These are phyloP conservation scores for Hirudo medicinalis DNA, from an alignment of 1,140 invertebrate genomes.

Conservation along the genomic window DNA sequence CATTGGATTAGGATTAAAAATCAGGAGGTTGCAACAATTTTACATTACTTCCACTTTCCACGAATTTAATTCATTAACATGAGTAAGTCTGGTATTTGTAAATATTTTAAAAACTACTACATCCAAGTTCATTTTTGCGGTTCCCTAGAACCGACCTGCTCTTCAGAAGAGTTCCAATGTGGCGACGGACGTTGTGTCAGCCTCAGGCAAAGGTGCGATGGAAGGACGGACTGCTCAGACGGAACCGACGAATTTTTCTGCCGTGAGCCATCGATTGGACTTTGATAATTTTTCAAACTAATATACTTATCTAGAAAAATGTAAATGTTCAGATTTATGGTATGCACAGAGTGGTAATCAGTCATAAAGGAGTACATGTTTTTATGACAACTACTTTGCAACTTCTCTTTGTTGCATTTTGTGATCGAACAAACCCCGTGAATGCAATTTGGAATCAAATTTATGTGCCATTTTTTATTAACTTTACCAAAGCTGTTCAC, in stretches of 20 bases:
- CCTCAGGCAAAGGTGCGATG: conserved; percentile 29
- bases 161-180: conserved; percentile 14
- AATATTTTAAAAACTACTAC: too few relatives aligned
- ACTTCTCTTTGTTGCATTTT: too few relatives aligned
- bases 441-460: too few relatives aligned
- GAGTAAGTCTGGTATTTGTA: too few relatives aligned
- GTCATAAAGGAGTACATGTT: neutral
- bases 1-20: too few relatives aligned
- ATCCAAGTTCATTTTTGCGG: too few relatives aligned
- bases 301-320: too few relatives aligned
- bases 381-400: neutral
- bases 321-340: neutral
- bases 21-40: too few relatives aligned
- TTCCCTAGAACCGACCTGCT: neutral
- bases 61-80: too few relatives aligned
- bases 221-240: conserved; percentile 33
- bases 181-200: conserved; percentile 19
- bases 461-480: neutral
- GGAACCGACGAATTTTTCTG: conserved; percentile 33
- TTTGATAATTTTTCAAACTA: neutral
- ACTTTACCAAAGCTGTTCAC: neutral
- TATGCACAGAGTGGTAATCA: neutral
- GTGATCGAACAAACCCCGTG: too few relatives aligned
- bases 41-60: too few relatives aligned
- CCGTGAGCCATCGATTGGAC: neutral